Conservation (phyloP, 2,113 vertebrate genomes). For the Vimba vimba region DNA sequence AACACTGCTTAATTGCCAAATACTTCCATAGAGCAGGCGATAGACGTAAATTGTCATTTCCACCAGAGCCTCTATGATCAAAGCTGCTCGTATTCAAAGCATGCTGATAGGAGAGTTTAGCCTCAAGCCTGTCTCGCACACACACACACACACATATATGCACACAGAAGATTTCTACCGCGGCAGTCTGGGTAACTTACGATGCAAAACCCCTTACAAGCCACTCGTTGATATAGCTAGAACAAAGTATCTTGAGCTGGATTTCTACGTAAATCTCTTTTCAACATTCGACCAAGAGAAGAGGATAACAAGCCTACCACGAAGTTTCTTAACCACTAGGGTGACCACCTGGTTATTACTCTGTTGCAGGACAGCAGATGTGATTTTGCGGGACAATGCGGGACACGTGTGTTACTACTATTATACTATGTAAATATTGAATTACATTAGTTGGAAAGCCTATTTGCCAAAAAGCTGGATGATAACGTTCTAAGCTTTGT, state of each 20-base stretch:
- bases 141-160: constrained; percentile 30
- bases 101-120: constrained; percentile 65
- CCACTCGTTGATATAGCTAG: constrained; percentile 6
- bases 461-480: too few relatives aligned
- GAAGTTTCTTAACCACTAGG: not conserved
- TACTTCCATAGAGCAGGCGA: constrained; percentile 65
- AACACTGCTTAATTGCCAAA: constrained; percentile 71
- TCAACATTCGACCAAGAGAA: not conserved
- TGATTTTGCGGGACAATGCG: too few relatives aligned
- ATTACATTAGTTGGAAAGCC: too few relatives aligned
- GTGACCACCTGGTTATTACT: too few relatives aligned
- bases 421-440: too few relatives aligned
- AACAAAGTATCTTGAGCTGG: not conserved
- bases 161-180: not conserved
- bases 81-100: constrained; percentile 69
- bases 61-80: constrained; percentile 71
- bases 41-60: constrained; percentile 75
- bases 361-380: too few relatives aligned
- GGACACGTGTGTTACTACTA: too few relatives aligned
- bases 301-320: not conserved
- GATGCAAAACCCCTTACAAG: constrained; percentile 3
- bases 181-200: constrained; percentile 8
- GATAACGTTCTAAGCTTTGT: too few relatives aligned
- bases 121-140: constrained; percentile 63
- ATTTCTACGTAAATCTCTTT: constrained; percentile 11